Evolutionary conservation across 2,888 invertebrate genomes (phyloP).

Genomic region (Labia minor): DNA sequence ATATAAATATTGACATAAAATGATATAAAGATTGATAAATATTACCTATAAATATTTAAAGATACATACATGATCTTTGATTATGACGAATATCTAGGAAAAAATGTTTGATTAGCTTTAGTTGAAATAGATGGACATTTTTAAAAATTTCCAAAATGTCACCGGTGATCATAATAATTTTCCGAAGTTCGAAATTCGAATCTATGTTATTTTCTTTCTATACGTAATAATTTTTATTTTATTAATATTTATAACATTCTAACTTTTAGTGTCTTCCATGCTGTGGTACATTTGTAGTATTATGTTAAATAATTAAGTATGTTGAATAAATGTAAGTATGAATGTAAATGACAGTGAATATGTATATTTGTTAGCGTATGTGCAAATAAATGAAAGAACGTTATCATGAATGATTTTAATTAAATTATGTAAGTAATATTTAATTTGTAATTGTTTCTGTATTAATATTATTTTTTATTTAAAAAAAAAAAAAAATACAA

Average conservation of each 20-base stretch:
- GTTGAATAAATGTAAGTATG: neutral
- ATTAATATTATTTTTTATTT: conserved; percentile 1
- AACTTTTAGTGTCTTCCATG: conserved; percentile 1
- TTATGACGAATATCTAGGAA: neutral
- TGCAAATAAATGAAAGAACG: too few species aligned
- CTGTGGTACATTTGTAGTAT: conserved; percentile 3
- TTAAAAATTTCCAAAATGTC: neutral
- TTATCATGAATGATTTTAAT: too few species aligned
- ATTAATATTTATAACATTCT: neutral
- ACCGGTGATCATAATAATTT: neutral
- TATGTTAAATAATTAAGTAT: neutral
- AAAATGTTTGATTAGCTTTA: neutral
- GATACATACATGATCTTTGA: neutral
- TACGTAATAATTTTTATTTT: neutral
- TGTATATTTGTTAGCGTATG: too few species aligned
- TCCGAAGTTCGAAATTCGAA: neutral
- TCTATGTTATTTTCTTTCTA: neutral
- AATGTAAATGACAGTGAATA: neutral
- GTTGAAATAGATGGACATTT: neutral
- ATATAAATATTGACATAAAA: too few species aligned
- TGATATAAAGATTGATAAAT: conserved; percentile 8
- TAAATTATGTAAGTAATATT: neutral
- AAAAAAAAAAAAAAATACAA: conserved; percentile 2
- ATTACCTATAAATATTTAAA: too few species aligned
- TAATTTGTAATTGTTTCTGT: neutral